Base-by-base conservation (phyloP, 2,797 vertebrate genomes). In the Pogonophryne albipinna region DNA sequence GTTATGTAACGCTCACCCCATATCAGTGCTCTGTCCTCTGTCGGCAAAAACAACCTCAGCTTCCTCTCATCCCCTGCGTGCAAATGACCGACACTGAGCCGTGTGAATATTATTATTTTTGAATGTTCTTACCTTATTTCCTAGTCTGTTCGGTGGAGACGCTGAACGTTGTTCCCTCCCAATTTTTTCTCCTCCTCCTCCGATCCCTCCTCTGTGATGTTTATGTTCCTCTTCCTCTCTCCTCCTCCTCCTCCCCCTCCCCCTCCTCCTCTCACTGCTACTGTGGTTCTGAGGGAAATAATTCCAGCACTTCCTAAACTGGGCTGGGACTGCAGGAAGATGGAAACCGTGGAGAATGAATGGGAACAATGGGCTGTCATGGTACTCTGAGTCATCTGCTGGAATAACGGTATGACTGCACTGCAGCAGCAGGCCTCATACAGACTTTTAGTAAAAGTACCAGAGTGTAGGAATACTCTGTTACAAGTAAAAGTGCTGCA, bases 1-100 rank as follows among this genome's bases (percentile, higher is more conserved):
- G 66, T 94, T 91, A 93, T 67, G 84, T 93, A 93, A 94, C 76
- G 93, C 93, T 95, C 94, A 95, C 95, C 95, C 95, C 95, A 95
- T 95, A 16, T 92, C 90, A 27, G 67, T 45, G 83, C 75, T 50
- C 78, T 65, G 68, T 85, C 81, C 77, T 78, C 84, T 82, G 67
- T 66, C 76, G 61, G 77, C 68, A 47, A 55, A 79, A 61, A 46
- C 41, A 44, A 64, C 16, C 76, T 10, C 47, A 60, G 23, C 74
- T 50, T 66, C 50, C 67, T 70, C 46, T 71, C 75, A 66, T 75
- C 84, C 4, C 34, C 31, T 57, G 15, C 42, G 70, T 81, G 63
- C 78, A 76, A 76, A 70, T 85, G 69, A 41, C 23, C 64, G 84
- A 65, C 73, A 75, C 67, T 0, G 19, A 56, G 31, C 59, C 14